Evolutionary conservation across 2,888 invertebrate species (phyloP).

Genomic region (Stictocephala bisonia): DNA sequence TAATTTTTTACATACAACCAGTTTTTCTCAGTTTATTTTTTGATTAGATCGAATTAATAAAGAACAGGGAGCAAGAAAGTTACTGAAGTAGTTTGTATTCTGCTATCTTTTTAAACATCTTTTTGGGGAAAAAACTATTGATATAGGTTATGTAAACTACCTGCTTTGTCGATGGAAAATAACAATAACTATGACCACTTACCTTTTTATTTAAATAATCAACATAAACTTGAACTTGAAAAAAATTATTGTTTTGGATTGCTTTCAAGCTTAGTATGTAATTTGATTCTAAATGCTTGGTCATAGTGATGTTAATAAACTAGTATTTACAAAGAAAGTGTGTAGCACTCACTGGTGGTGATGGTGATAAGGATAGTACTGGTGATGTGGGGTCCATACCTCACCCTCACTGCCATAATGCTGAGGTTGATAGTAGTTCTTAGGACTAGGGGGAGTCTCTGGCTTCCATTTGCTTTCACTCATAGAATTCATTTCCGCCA

Average conservation of each 20-base stretch:
- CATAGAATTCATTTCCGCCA: constrained; percentile 67
- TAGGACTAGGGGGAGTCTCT: constrained; percentile 64
- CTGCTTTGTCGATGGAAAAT: constrained; percentile 18
- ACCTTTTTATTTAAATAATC: not conserved
- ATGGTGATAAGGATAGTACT: constrained; percentile 75
- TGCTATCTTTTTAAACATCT: no score
- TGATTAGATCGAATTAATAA: no score
- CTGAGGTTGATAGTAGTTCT: constrained; percentile 60
- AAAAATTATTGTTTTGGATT: not conserved
- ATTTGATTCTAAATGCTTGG: not conserved
- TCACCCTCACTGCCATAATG: constrained; percentile 66
- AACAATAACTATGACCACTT: constrained; percentile 45
- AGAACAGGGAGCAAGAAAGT: no score
- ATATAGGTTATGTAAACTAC: not conserved
- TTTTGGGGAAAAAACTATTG: not conserved
- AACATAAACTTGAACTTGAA: not conserved
- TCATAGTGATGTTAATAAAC: constrained; percentile 39
- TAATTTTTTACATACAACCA: no score
- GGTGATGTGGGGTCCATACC: constrained; percentile 75
- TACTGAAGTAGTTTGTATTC: no score
- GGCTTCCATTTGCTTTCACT: constrained; percentile 67
- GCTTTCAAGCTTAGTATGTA: not conserved
- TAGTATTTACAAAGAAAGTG: constrained; percentile 52
- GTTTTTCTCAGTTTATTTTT: no score
- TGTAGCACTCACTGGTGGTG: constrained; percentile 59